Base-by-base conservation (phyloP, 2,888 invertebrate species). In the Iphiclides podalirius region DNA sequence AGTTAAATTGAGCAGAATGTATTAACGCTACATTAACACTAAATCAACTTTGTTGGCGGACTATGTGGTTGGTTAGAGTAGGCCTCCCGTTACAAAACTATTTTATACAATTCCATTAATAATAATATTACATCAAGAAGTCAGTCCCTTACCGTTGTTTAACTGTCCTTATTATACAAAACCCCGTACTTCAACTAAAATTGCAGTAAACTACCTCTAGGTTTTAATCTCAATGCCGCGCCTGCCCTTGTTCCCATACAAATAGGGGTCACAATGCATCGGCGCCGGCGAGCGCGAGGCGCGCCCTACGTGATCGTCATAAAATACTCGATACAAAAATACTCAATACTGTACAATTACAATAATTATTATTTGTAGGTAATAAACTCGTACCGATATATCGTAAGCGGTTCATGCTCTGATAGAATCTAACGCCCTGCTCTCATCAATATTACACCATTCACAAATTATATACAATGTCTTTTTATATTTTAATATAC, bases 271-370 rank as follows among this genome's bases (percentile, higher is more conserved):
- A 8, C n/a, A 36, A 36, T 16, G n/a, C 36, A 16, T 20, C 26
- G 8, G 28, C 47, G n/a, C n/a, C n/a, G n/a, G n/a, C n/a, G n/a
- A n/a, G 49, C 53, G 26, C 31, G 14, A 23, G 43, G 47, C 52
- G 51, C 20, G 33, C 50, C 53, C 45, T 26, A 66, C 67, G 59
- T 70, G 67, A 67, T 70, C 70, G 68, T 69, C 71, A 75, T 81
- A 81, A 85, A 84, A 86, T 86, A 87, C 83, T 84, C 79, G 66
- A 83, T 86, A 85, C 77, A 86, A 86, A 86, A 87, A 87, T 87
- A 87, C 87, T 86, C 86, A 87, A 87, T 87, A 87, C 87, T 86
- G 86, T 87, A 87, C 87, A 87, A 84, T 80, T 84, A 83, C 66
- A 77, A 80, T 80, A 79, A 78, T 79, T 79, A 80, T 79, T 80